Base-by-base conservation (phyloP, 2,113 vertebrate genomes). In the Melanerpes formicivorus region DNA sequence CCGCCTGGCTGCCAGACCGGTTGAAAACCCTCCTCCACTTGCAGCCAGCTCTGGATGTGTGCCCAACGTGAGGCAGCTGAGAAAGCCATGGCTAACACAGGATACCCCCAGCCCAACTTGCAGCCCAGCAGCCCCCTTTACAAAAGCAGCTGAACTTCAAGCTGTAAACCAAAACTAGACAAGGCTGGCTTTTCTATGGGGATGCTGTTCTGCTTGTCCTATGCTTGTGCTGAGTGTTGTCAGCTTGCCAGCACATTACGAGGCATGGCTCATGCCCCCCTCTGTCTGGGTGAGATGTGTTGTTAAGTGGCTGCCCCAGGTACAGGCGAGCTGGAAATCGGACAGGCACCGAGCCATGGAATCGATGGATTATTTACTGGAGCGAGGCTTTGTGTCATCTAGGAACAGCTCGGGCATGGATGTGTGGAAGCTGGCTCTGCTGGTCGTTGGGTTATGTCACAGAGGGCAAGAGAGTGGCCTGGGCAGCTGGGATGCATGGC, bases 261-360 rank as follows among this genome's bases (percentile, higher is more conserved):
- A 74, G 42, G 22, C 11, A 4, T 5, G 23, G 67, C 63, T 65
- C 2, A 4, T 62, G 44, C 14, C 18, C 44, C 26, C 26, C 46
- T 40, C 42, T 64, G 32, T 40, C 22, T 64, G 70, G 65, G 32
- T 2, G 3, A 6, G 2, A 12, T 0, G 0, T 30, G 27, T 40
- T n/a, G 26, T 29, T 26, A 34, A 14, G 88, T 9, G 30, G 37
- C 48, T 55, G 37, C 25, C 69, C 52, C 64, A 48, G 62, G 76
- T 70, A 48, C 14, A 17, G 50, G 26, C 0, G 0, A 74, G 52
- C 60, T 77, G 82, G 34, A 60, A 83, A 46, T 52, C 0, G 0
- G 69, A 34, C 2, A 59, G 27, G 62, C 4, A 0, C 44, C 42
- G 67, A 50, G 44, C 92, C 12, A 1, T 88, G 76, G 74, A 94